Base-by-base conservation (phyloP, 1,140 invertebrate species). In the Formica selysi region DNA sequence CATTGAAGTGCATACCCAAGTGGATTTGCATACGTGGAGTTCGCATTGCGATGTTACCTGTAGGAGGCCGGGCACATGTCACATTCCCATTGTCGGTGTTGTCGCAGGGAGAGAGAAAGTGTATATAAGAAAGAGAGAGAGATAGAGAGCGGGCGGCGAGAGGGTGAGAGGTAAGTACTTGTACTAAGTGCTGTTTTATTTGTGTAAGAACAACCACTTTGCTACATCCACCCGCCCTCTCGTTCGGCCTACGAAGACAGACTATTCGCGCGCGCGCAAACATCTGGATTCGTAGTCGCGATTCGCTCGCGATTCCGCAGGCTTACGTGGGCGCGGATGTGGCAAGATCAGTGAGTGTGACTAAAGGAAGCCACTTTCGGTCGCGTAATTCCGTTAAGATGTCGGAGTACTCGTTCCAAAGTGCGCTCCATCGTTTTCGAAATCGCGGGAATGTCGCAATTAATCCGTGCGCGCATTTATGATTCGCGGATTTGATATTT, bases 131-230 rank as follows among this genome's bases (percentile, higher is more conserved):
- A 57, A n/a, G 36, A 73, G 41, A 65, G 48, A 65, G 48, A 62
- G 59, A 48, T n/a, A 68, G 80, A 85, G 76, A 70, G 86, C 26
- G 67, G 67, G 86, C 48, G 61, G 44, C 19, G 76, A 51, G 83
- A 48, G 41, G 59, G 85, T 78, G 78, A 91, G 92, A 93, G 91
- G 90, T 93, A 93, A 95, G 93, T 94, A 94, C 94, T 93, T 88
- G 91, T 91, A 90, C 93, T 94, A 94, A 95, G 94, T 94, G 93
- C 92, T 94, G 93, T 95, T 94, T 95, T 94, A 95, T 95, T 95
- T 95, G 93, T 94, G 89, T 94, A 94, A 94, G 94, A 94, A 94
- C 93, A 93, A 91, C 93, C 93, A 93, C 93, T 94, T 94, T 91
- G 86, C 86, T 88, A 65, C 81, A 32, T 57, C 70, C 85, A 79